These are phyloP conservation scores for Chromis chromis DNA, from an alignment of 2,797 vertebrate species.

Conservation along the genomic window DNA sequence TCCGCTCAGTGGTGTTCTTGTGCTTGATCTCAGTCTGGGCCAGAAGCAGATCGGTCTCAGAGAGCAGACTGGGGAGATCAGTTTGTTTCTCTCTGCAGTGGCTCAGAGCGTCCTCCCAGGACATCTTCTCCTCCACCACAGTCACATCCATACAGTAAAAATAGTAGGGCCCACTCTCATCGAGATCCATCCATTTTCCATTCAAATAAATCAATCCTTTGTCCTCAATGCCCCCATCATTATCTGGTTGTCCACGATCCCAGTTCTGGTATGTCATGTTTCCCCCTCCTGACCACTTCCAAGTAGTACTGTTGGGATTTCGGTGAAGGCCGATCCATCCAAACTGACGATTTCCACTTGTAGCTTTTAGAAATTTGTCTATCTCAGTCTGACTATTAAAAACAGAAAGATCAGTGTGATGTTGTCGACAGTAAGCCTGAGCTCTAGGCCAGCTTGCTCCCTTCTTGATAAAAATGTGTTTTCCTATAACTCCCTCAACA, in stretches of 20 bases:
- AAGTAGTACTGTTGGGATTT: accelerated
- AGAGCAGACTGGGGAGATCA: too few relatives aligned
- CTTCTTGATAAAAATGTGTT: background rate
- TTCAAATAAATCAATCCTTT: background rate
- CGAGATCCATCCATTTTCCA: background rate
- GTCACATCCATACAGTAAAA: background rate
- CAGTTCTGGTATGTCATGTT: constrained; percentile 15
- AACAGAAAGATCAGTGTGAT: constrained; percentile 37
- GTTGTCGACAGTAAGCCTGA: background rate
- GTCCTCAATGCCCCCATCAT: accelerated
- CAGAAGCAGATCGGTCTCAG: constrained; percentile 11
- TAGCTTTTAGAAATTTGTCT: background rate
- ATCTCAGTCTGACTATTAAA: constrained; percentile 2
- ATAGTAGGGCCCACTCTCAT: accelerated
- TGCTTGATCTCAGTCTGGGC: too few relatives aligned
- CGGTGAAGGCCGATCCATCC: constrained; percentile 57
- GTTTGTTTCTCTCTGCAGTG: constrained; percentile 37
- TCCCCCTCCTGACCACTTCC: constrained; percentile 46
- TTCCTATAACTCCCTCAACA: background rate
- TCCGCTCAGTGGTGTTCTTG: background rate
- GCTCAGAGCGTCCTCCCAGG: constrained; percentile 49
- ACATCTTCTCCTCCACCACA: constrained; percentile 1
- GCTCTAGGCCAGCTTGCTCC: background rate
- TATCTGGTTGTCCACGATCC: accelerated
- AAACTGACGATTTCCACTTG: accelerated